phyloP scores from a whole-genome alignment of 2,888 invertebrate genomes.

The Agrochola lychnidis region DNA sequence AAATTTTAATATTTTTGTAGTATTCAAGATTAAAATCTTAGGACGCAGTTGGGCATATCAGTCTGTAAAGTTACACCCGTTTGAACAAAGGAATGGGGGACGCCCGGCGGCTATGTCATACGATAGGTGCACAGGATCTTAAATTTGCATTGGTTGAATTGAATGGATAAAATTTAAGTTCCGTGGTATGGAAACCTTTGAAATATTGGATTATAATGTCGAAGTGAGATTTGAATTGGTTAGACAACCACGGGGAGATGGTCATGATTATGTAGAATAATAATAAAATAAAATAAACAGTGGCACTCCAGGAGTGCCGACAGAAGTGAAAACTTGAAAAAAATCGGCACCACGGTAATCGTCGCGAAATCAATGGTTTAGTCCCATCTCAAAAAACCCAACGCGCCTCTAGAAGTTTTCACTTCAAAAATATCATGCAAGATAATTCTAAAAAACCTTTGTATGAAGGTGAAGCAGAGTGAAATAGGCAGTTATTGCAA shows the following conservation, averaged over 20 bases:
- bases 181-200: not conserved
- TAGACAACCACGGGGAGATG: too few species aligned
- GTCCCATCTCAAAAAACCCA: too few species aligned
- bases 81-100: slow-evolving; percentile 48
- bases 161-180: slow-evolving; percentile 38
- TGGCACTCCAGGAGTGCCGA: too few species aligned
- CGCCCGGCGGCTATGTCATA: slow-evolving; percentile 34
- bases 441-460: not conserved
- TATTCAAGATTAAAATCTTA: slow-evolving; percentile 36
- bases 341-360: too few species aligned
- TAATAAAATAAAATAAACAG: too few species aligned
- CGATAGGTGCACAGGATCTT: slow-evolving; percentile 52
- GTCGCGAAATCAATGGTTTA: too few species aligned
- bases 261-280: not conserved
- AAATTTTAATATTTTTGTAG: slow-evolving; percentile 7
- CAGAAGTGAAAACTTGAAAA: too few species aligned
- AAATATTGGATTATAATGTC: not conserved
- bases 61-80: slow-evolving; percentile 48
- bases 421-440: too few species aligned
- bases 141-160: slow-evolving; percentile 40
- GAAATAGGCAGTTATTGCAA: not conserved
- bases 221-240: not conserved
- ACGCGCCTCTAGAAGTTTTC: too few species aligned
- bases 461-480: not conserved
- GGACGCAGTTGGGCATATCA: slow-evolving; percentile 35